These are phyloP conservation scores for Sturnira hondurensis DNA, from an alignment of 2,113 vertebrate species.

Conservation along the genomic window DNA sequence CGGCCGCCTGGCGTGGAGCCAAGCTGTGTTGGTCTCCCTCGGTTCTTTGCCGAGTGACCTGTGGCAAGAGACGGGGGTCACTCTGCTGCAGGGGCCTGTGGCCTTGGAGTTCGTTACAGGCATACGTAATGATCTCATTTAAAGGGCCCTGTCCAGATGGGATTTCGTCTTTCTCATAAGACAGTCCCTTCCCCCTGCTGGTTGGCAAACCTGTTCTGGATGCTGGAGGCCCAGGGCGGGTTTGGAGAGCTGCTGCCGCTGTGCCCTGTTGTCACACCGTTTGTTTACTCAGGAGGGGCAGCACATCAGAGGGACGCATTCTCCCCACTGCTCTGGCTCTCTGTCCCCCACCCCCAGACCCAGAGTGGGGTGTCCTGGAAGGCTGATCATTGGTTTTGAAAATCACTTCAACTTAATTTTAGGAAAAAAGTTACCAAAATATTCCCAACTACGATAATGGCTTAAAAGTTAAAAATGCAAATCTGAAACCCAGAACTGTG, in stretches of 20 bases:
- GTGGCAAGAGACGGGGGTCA: constrained; percentile 38
- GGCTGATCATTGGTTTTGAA: not conserved
- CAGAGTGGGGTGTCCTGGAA: not conserved
- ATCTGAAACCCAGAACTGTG: not conserved
- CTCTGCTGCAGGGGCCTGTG: not conserved
- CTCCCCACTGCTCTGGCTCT: not conserved
- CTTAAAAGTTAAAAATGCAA: not conserved
- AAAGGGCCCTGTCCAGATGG: constrained; percentile 29
- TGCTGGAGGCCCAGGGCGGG: not conserved
- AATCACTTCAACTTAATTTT: constrained; percentile 41
- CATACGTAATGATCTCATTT: constrained; percentile 13
- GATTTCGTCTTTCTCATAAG: not conserved
- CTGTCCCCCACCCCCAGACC: not conserved
- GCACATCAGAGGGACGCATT: not conserved
- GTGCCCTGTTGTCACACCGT: not conserved
- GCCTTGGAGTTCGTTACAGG: not conserved
- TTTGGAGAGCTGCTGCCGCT: not conserved
- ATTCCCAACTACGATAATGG: not conserved
- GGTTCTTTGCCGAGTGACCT: constrained; percentile 36
- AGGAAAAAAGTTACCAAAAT: not conserved
- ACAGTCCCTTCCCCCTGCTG: not conserved
- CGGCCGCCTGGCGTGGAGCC: not conserved
- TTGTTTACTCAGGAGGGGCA: not conserved
- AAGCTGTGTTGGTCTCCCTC: not conserved
- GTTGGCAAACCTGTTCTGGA: not conserved